Conservation (phyloP, 1,140 invertebrate genomes). For the Lutraria rhynchaena region DNA sequence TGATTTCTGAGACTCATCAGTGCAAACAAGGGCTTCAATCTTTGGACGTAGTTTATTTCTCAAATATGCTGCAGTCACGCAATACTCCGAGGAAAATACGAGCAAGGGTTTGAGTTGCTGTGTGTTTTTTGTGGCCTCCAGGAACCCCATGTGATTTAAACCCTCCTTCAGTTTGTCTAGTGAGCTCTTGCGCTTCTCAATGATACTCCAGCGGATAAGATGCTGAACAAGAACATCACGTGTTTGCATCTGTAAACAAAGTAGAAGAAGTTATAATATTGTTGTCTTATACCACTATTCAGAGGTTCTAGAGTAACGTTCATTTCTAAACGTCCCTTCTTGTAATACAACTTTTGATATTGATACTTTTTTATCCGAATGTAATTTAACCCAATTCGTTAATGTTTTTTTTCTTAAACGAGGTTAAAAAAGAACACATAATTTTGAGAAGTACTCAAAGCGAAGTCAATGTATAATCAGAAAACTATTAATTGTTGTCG, state of each 20-base stretch:
- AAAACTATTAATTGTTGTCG: too few relatives aligned
- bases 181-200: conserved; percentile 35
- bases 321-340: too few relatives aligned
- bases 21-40: conserved; percentile 4
- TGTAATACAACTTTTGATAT: too few relatives aligned
- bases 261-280: not conserved
- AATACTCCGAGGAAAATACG: conserved; percentile 5
- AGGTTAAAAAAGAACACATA: too few relatives aligned
- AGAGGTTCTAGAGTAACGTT: too few relatives aligned
- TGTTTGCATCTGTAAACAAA: conserved; percentile 11
- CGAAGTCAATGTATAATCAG: too few relatives aligned
- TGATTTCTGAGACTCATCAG: not conserved
- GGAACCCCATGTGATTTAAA: conserved; percentile 42
- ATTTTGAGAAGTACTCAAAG: too few relatives aligned
- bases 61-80: conserved; percentile 22
- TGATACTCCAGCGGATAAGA: conserved; percentile 32
- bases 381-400: too few relatives aligned
- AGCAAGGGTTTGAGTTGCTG: conserved; percentile 21
- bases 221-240: conserved; percentile 21
- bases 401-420: too few relatives aligned
- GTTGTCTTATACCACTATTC: too few relatives aligned
- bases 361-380: too few relatives aligned
- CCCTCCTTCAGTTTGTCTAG: conserved; percentile 39
- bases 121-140: conserved; percentile 32
- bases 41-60: not conserved